Base-by-base conservation (phyloP, 2,113 vertebrate species). In the Caloenas nicobarica region DNA sequence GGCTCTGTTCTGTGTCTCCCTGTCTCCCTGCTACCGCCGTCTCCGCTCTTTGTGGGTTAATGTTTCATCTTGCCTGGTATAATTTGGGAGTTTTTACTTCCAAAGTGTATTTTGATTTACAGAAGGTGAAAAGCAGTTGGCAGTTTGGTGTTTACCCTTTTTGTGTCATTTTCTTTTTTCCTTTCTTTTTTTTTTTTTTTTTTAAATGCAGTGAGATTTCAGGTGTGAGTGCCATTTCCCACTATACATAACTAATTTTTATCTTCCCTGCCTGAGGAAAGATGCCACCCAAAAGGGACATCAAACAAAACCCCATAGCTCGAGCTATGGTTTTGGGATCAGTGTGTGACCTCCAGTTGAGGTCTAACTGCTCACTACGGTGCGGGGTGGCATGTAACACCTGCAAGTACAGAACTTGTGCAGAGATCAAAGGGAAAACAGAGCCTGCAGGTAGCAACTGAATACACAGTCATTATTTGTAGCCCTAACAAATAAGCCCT, bases 31-130 rank as follows among this genome's bases (percentile, higher is more conserved):
- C 83, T 77, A 13, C 57, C 66, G 38, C 80, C 80, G 53, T 73
- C 86, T 65, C 88, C 48, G 2, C 68, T 87, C 76, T 57, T 81
- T 5, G 1, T 31, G 73, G 72, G 92, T 81, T 88, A 84, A 91
- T 90, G 93, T 85, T 96, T 89, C 85, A 57, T 91, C 76, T 96
- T 24, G 66, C 84, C 60, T 31, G 79, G 1, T 86, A 15, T 89
- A 89, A 95, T 96, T 85, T 70, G 91, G 76, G 85, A 86, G 81
- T 44, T 90, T 92, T 95, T 93, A 85, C 66, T 89, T 95, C 91
- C 81, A 82, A 84, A 95, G 83, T 68, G 84, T 91, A 7, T 96
- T 87, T 80, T 91, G 95, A 94, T 97, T 94, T 96, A 77, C 86
- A 88, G 90, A 70, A 83, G 80, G 91, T 46, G 93, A 88, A 88